Base-by-base conservation (phyloP, 2,888 invertebrate species). In the Drosophila hamatofila region DNA sequence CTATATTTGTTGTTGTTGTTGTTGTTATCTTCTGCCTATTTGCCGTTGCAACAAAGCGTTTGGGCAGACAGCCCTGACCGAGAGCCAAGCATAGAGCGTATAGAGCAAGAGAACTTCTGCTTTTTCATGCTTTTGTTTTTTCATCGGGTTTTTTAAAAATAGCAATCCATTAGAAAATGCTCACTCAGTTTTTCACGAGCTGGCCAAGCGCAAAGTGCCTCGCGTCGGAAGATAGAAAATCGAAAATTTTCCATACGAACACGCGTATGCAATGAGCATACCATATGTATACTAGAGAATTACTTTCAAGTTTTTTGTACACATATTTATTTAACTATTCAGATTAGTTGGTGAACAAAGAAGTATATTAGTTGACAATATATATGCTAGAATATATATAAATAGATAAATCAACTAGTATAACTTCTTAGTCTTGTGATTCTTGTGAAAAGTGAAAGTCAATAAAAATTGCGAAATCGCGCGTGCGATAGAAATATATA, bases 111-210 rank as follows among this genome's bases (percentile, higher is more conserved):
- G 56, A 54, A 25, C n/a, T 12, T 37, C 23, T 54, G 52, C 30
- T 49, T 25, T 30, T 51, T 30, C n/a, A 44, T 54, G 49, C 23
- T 37, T 37, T 21, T 18, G 35, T 21, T 18, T 11, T 37, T 37
- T 37, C 35, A 16, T 52, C 9, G 14, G 21, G 14, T 35, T 61
- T 81, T 83, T 90, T 92, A 92, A 91, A 92, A 92, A 93, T 93
- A 93, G 92, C 58, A 46, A 57, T 65, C 57, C 41, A 57, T 73
- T 89, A 75, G 77, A 81, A 65, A 62, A 69, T 65, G 35, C 67
- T 83, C 80, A 48, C 64, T 91, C 91, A 93, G 92, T 93, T 92
- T 91, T 91, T 84, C 87, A 85, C 89, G 90, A 92, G 90, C 88
- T 89, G 86, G 79, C 86, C 83, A 87, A 80, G 83, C 89, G 90